These are phyloP conservation scores for Hippoglossus stenolepis DNA, from an alignment of 2,113 vertebrate genomes.

Conservation along the genomic window DNA sequence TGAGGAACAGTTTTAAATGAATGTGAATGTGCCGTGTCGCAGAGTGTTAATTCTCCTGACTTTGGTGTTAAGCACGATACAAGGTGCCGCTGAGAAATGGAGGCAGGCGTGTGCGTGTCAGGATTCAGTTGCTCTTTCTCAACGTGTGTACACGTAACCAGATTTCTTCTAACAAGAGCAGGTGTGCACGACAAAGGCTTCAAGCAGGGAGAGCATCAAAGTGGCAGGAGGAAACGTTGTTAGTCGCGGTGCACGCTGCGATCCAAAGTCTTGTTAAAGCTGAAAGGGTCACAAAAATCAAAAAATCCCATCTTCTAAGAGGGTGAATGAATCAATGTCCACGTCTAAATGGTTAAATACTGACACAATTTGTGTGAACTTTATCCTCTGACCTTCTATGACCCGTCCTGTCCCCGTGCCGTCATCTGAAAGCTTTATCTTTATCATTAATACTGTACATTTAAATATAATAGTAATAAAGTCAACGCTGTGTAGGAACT, in stretches of 20 bases:
- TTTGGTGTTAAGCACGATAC: too few species aligned
- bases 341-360: not conserved
- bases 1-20: too few species aligned
- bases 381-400: not conserved
- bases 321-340: not conserved
- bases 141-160: not conserved
- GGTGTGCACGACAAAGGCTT: not conserved
- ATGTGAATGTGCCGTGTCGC: too few species aligned
- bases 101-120: too few species aligned
- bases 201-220: not conserved
- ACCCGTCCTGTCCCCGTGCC: not conserved
- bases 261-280: conserved; percentile 1
- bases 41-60: too few species aligned
- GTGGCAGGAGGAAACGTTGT: not conserved
- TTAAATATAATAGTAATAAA: not conserved
- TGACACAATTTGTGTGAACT: not conserved
- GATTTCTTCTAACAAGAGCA: not conserved
- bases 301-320: not conserved
- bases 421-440: not conserved
- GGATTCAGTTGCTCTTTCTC: too few species aligned
- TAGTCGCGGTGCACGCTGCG: not conserved
- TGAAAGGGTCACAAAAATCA: not conserved
- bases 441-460: not conserved
- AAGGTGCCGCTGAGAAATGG: too few species aligned
- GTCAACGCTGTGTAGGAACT: too few species aligned